A percentile compares a stretch with the other conserved stretches of the same genome.
phyloP scores from a whole-genome alignment of 2,113 vertebrate species.

The Centropus unirufus region DNA sequence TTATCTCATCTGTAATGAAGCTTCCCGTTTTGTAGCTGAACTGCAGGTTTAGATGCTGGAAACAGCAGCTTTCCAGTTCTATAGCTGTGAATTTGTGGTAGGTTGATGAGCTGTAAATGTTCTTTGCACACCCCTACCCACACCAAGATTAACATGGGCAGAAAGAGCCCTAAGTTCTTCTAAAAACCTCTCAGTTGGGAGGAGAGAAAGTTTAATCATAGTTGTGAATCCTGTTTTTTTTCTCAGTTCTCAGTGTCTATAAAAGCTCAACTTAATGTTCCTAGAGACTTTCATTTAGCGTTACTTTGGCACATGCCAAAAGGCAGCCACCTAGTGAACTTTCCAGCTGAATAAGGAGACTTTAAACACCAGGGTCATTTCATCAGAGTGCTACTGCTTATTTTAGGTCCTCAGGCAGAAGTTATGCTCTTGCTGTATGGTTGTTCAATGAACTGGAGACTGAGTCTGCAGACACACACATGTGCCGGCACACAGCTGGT shows the following conservation, averaged over 20 bases:
- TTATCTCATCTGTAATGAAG: background rate
- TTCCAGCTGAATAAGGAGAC: background rate
- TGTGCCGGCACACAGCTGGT: background rate
- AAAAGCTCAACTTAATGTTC: background rate
- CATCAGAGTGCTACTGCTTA: background rate
- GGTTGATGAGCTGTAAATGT: background rate
- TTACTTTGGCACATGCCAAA: background rate
- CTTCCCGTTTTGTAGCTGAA: background rate
- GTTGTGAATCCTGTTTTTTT: fast-evolving
- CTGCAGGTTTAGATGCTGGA: background rate
- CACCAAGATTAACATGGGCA: background rate
- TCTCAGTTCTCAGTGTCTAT: background rate
- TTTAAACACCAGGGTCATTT: background rate
- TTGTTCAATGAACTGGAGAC: background rate
- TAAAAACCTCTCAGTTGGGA: background rate
- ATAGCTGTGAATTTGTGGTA: background rate
- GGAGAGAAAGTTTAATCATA: background rate
- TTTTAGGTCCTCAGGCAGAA: background rate
- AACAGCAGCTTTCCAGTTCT: background rate
- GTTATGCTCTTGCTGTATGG: background rate
- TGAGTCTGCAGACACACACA: background rate
- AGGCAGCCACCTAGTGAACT: background rate
- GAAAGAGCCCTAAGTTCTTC: background rate
- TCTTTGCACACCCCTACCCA: background rate
- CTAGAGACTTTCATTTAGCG: background rate